phyloP scores from a whole-genome alignment of 1,140 invertebrate genomes.

The Tribolium madens region DNA sequence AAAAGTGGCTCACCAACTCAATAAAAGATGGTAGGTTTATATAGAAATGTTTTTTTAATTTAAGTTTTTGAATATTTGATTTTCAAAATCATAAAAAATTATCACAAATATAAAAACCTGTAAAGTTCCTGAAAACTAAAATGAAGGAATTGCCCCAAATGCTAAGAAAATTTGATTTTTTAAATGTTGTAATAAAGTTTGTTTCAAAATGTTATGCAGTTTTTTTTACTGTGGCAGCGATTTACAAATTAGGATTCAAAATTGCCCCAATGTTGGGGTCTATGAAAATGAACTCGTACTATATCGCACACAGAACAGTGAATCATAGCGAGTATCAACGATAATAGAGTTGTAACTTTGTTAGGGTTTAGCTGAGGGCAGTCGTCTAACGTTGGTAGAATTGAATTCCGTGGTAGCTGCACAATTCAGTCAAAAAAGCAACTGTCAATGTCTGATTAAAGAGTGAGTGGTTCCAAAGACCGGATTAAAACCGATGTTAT shows the following conservation, averaged over 20 bases:
- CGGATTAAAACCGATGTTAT: conserved; percentile 26
- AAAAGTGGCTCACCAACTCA: too few relatives aligned
- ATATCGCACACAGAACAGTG: conserved; percentile 39
- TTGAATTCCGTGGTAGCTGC: conserved; percentile 49
- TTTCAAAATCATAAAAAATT: too few relatives aligned
- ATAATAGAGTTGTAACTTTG: conserved; percentile 52
- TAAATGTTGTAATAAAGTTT: too few relatives aligned
- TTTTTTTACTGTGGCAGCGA: too few relatives aligned
- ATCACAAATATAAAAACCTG: too few relatives aligned
- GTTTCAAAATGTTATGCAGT: too few relatives aligned
- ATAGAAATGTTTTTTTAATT: too few relatives aligned
- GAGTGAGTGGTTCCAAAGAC: neutral
- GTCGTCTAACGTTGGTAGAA: conserved; percentile 45
- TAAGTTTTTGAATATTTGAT: too few relatives aligned
- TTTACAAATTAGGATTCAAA: neutral
- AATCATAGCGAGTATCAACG: conserved; percentile 45
- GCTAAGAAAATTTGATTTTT: too few relatives aligned
- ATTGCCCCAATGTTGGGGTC: neutral
- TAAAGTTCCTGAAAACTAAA: too few relatives aligned
- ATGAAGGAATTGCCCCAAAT: too few relatives aligned
- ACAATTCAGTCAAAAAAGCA: conserved; percentile 36
- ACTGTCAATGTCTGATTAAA: neutral
- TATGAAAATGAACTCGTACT: conserved; percentile 22
- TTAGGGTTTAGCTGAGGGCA: conserved; percentile 46
- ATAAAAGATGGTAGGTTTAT: too few relatives aligned